These are phyloP conservation scores for Leucosticte australis DNA, from an alignment of 2,113 vertebrate genomes.

Conservation along the genomic window DNA sequence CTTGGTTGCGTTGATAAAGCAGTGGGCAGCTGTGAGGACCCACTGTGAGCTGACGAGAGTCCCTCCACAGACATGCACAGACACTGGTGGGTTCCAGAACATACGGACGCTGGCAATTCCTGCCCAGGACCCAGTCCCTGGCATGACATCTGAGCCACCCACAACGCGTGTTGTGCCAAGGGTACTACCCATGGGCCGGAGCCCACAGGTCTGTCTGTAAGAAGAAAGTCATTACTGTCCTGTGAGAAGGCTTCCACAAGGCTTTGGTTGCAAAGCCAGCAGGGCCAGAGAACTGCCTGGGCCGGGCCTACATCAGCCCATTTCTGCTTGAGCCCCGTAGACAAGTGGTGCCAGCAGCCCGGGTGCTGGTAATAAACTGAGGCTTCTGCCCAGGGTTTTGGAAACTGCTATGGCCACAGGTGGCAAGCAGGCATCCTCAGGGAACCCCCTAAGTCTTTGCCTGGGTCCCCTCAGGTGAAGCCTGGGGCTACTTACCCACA, in stretches of 20 bases:
- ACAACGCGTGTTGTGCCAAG: accelerated
- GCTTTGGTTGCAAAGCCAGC: neutral
- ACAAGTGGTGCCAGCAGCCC: neutral
- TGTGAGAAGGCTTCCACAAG: neutral
- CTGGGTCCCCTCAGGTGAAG: no score
- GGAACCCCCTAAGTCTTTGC: neutral
- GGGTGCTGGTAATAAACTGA: neutral
- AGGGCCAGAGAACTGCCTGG: neutral
- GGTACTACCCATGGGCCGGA: neutral
- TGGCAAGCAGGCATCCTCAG: accelerated
- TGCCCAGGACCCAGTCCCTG: neutral
- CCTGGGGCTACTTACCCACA: neutral
- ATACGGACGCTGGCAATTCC: neutral
- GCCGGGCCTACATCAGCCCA: accelerated
- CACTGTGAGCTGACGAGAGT: neutral
- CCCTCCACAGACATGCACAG: neutral
- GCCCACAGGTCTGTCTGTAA: neutral
- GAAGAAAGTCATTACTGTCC: neutral
- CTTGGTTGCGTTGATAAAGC: neutral
- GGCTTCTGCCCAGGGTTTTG: neutral
- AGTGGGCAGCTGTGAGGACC: constrained; percentile 39
- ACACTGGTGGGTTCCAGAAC: accelerated
- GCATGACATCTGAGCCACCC: neutral
- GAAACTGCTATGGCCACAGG: neutral
- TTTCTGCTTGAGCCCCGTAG: neutral